Evolutionary conservation across 23 tunicate species (phyloP).

Genomic region (Styela plicata): DNA sequence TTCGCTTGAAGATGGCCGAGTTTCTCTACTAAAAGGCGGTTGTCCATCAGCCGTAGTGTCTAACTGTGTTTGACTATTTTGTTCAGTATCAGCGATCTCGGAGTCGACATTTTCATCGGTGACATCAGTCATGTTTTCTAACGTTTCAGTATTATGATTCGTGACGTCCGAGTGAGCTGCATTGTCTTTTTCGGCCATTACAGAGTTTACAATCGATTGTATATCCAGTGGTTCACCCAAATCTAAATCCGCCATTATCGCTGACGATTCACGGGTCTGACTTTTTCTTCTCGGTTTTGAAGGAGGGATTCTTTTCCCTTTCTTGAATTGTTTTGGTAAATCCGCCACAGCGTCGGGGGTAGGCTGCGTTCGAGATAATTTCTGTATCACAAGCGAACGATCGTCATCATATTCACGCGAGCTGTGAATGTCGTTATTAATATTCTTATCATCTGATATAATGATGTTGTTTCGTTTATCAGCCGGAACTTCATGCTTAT

Average conservation of each 20-base stretch:
- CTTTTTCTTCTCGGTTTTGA: background rate
- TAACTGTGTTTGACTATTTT: background rate
- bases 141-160: background rate
- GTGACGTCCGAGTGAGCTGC: background rate
- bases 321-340: background rate
- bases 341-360: background rate
- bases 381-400: background rate
- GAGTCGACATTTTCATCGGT: background rate
- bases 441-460: background rate
- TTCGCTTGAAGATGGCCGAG: background rate
- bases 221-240: slow-evolving; percentile 9
- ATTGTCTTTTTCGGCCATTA: background rate
- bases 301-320: background rate
- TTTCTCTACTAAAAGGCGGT: background rate
- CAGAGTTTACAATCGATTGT: slow-evolving; percentile 10
- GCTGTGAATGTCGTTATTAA: background rate
- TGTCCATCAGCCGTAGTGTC: background rate
- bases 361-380: background rate
- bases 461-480: background rate
- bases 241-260: background rate
- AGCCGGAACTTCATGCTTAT: background rate
- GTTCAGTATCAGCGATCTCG: background rate
- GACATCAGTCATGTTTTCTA: background rate
- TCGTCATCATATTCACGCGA: background rate
- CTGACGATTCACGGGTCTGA: background rate